Base-by-base conservation (phyloP, 2,888 invertebrate genomes). In the Plagodis dolabraria region DNA sequence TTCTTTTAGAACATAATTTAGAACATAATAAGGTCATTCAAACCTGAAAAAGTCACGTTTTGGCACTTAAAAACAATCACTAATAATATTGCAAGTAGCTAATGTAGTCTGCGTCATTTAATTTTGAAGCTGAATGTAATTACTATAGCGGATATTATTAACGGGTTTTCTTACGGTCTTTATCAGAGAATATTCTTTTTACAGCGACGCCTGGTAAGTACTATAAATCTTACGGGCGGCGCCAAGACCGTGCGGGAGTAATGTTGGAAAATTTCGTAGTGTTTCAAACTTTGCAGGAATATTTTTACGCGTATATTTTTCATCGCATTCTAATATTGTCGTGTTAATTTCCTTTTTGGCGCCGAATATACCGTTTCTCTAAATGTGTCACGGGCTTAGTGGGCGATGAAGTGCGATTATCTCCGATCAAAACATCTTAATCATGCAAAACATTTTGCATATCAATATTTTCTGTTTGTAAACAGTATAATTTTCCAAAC, bases 151-250 rank as follows among this genome's bases (percentile, higher is more conserved):
- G 50, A 55, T 67, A 67, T 65, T 65, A 65, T 67, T 64, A 67
- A 65, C 59, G 52, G 48, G 42, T 36, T 9, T 48, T 58, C 60
- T 59, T 58, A 57, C 57, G 40, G 65, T 60, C 53, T 60, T 62
- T 64, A 57, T 59, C 61, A 60, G 65, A 51, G 56, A 53, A 47
- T 63, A 63, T 67, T 65, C 66, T 65, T 69, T 69, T 67, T 68
- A 63, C 63, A 61, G 66, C 67, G 61, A 60, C 60, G 61, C 65
- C 65, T 58, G 68, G 70, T 69, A 66, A 68, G 68, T 70, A 65
- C 66, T 72, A 73, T 80, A 77, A 77, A 79, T 80, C 74, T 74
- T 51, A 34, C 12, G 54, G 71, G 57, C 64, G 78, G 77, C 78
- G 78, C 76, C 77, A 70, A 36, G 40, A 7, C 60, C 57, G 34